Percentiles rank a stretch among this genome's conserved stretches.
Evolutionary conservation across 2,797 vertebrate genomes (phyloP).

Genomic region (Myotis pilosus): DNA sequence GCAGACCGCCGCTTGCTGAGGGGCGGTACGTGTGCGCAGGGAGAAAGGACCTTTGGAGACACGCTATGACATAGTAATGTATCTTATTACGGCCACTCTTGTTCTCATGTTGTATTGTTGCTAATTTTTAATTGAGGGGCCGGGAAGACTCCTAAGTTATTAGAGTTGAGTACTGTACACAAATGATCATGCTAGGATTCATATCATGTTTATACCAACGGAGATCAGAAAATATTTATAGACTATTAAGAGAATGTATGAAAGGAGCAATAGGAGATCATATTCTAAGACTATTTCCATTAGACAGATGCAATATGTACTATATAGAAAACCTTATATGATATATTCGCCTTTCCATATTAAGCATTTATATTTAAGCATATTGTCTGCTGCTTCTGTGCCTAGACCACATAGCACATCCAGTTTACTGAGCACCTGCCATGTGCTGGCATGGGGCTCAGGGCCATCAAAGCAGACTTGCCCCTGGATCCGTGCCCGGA

Average conservation of each 20-base stretch:
- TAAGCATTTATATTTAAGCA: neutral
- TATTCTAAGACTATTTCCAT: neutral
- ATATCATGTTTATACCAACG: rapidly evolving
- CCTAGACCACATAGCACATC: neutral
- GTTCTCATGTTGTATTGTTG: neutral
- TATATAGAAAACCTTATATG: too few species aligned
- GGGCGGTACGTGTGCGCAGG: rapidly evolving
- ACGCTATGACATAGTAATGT: rapidly evolving
- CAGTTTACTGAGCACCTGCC: neutral
- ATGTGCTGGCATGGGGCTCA: neutral
- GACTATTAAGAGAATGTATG: neutral
- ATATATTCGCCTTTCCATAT: neutral
- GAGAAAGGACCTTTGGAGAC: neutral
- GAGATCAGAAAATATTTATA: neutral
- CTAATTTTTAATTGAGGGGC: neutral
- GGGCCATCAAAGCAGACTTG: neutral
- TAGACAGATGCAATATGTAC: neutral
- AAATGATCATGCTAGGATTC: rapidly evolving
- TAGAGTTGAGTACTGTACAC: neutral
- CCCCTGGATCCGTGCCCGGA: neutral
- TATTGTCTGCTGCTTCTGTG: neutral
- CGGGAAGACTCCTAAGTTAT: neutral
- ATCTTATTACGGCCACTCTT: neutral
- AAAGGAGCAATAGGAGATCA: neutral
- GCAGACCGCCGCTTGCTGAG: neutral